Evolutionary conservation across 2,797 vertebrate genomes (phyloP).

Genomic region (Presbytis comata): DNA sequence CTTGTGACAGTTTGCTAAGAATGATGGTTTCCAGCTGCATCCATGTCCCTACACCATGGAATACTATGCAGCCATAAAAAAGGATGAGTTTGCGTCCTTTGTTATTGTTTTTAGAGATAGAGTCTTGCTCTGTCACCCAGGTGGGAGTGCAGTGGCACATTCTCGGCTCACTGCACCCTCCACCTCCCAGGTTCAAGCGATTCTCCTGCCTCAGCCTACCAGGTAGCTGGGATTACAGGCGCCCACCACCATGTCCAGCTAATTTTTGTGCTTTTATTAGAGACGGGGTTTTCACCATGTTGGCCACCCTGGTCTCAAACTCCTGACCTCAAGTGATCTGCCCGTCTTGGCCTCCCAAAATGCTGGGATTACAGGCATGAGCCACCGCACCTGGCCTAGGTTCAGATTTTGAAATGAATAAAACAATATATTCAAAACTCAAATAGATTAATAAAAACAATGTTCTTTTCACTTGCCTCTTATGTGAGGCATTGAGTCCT

Average conservation of each 20-base stretch:
- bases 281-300: neutral
- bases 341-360: neutral
- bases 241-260: neutral
- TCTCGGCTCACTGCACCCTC: neutral
- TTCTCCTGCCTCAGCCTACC: neutral
- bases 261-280: neutral
- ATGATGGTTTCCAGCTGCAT: too few relatives aligned
- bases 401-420: conserved; percentile 1
- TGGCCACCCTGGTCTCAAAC: neutral
- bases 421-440: neutral
- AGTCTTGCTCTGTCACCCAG: too few relatives aligned
- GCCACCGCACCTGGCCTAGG: neutral
- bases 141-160: too few relatives aligned
- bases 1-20: too few relatives aligned
- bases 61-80: too few relatives aligned
- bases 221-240: neutral
- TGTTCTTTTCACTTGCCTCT: neutral
- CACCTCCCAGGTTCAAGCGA: neutral
- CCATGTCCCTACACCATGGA: too few relatives aligned
- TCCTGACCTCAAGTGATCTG: neutral
- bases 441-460: conserved; percentile 20
- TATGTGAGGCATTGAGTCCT: neutral
- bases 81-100: too few relatives aligned
- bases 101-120: neutral
- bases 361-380: neutral